These are phyloP conservation scores for Drosophila bifasciata DNA, from an alignment of 1,140 invertebrate species.

Conservation along the genomic window DNA sequence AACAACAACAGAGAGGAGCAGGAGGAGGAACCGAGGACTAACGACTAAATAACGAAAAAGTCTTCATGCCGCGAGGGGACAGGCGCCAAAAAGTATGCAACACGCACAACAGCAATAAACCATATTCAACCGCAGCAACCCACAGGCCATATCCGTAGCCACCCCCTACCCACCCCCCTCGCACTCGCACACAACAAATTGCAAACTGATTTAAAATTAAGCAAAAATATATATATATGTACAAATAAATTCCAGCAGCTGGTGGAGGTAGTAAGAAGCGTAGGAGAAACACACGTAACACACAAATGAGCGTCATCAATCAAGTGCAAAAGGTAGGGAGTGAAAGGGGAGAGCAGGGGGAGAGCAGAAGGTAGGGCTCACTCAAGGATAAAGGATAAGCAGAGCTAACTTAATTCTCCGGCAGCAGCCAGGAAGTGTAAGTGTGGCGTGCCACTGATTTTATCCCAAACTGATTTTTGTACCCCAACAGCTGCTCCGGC, in stretches of 20 bases:
- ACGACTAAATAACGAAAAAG: conserved; percentile 62
- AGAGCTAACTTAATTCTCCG: conserved; percentile 63
- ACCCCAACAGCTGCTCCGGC: conserved; percentile 9
- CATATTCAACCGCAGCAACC: conserved; percentile 62
- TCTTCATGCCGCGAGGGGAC: conserved; percentile 36
- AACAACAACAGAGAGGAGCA: conserved; percentile 41
- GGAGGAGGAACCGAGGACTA: conserved; percentile 29
- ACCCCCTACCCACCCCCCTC: too few species aligned
- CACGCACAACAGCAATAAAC: conserved; percentile 78
- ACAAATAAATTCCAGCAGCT: conserved; percentile 47
- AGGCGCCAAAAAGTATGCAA: conserved; percentile 71
- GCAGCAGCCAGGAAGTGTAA: conserved; percentile 49
- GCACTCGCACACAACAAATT: conserved; percentile 51
- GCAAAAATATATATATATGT: conserved; percentile 61
- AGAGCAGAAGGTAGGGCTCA: background rate
- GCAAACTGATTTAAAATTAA: conserved; percentile 83
- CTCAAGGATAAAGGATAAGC: conserved; percentile 66
- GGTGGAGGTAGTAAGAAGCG: conserved; percentile 7
- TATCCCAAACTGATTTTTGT: conserved; percentile 18
- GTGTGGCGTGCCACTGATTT: conserved; percentile 51
- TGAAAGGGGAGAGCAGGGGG: conserved; percentile 5
- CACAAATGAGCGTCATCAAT: conserved; percentile 80
- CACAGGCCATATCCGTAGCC: background rate
- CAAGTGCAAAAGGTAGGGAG: conserved; percentile 32
- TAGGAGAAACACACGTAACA: conserved; percentile 37